Conservation (phyloP, 2,888 invertebrate species). For the Uloborus plumipes region DNA sequence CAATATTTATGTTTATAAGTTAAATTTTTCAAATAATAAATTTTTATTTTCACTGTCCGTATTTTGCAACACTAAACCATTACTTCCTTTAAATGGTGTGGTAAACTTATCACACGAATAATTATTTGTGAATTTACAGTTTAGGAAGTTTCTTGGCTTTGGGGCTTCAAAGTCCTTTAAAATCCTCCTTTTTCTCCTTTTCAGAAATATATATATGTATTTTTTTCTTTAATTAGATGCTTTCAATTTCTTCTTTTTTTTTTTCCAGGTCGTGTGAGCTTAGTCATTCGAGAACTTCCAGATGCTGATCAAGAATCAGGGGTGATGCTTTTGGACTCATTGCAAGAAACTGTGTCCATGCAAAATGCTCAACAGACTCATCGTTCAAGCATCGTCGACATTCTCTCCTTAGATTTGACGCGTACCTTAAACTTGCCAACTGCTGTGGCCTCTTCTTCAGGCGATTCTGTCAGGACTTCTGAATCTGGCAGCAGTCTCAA, state of each 20-base stretch:
- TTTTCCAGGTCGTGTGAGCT: conserved; percentile 65
- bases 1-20: too few relatives aligned
- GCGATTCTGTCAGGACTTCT: conserved; percentile 15
- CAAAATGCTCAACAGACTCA: conserved; percentile 38
- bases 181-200: too few relatives aligned
- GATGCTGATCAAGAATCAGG: conserved; percentile 62
- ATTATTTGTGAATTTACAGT: too few relatives aligned
- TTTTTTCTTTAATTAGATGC: background rate
- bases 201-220: background rate
- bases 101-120: too few relatives aligned
- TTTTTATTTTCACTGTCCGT: too few relatives aligned
- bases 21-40: too few relatives aligned
- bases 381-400: conserved; percentile 64
- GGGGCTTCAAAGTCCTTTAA: too few relatives aligned
- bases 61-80: too few relatives aligned
- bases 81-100: too few relatives aligned
- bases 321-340: conserved; percentile 49
- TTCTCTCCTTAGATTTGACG: conserved; percentile 64
- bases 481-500: conserved; percentile 37
- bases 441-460: conserved; percentile 5
- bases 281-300: conserved; percentile 66
- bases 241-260: background rate
- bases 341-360: conserved; percentile 54
- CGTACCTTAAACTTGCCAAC: conserved; percentile 56
- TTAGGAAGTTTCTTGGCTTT: too few relatives aligned